Percentiles rank a stretch among this genome's conserved stretches.
These are phyloP conservation scores for Antrozous pallidus DNA, from an alignment of 2,797 vertebrate species.

Conservation along the genomic window DNA sequence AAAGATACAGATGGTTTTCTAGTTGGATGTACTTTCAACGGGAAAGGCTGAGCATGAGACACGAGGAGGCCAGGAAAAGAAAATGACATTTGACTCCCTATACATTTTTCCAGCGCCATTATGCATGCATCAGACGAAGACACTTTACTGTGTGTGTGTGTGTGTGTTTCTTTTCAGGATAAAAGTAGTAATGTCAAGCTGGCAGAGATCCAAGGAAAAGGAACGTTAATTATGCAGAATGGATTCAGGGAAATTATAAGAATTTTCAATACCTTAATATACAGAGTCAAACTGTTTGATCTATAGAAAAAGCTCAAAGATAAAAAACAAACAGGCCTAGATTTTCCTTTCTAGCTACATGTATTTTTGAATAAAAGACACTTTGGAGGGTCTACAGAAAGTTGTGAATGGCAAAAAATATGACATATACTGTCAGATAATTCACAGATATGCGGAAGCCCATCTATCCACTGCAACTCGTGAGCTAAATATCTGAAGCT, in stretches of 20 bases:
- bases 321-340: constrained; percentile 26
- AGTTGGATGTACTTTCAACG: background rate
- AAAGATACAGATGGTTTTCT: background rate
- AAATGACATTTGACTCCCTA: constrained; percentile 30
- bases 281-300: constrained; percentile 25
- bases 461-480: background rate
- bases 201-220: constrained; percentile 25
- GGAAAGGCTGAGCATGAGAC: constrained; percentile 34
- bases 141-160: background rate
- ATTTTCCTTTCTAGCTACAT: constrained; percentile 21
- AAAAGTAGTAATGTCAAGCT: constrained; percentile 43
- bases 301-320: constrained; percentile 7
- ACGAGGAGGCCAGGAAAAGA: background rate
- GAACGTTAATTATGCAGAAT: background rate
- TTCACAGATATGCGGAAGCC: background rate
- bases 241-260: constrained; percentile 28
- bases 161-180: constrained; percentile 32
- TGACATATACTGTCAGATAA: background rate
- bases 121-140: constrained; percentile 43
- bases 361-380: background rate
- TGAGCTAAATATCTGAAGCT: background rate
- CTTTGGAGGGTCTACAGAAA: background rate
- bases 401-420: background rate
- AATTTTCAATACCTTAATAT: background rate
- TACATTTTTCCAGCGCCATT: constrained; percentile 32